Base-by-base conservation (phyloP, 2,797 vertebrate species). In the Onychomys leucogaster region DNA sequence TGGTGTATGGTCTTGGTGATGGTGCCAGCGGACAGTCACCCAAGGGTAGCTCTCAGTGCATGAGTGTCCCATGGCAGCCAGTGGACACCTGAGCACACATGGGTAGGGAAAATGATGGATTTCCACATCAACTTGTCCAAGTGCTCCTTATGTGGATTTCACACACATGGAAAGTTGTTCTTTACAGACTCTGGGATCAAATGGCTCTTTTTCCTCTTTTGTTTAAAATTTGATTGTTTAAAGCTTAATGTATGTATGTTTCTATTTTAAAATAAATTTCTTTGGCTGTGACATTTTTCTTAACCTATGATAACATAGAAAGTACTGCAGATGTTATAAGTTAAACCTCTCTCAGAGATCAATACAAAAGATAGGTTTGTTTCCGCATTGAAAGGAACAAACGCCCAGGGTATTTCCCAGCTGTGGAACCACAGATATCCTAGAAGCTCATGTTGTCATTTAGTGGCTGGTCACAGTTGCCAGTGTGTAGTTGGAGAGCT, bases 241-340 rank as follows among this genome's bases (percentile, higher is more conserved):
- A 95, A 96, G 75, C 90, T 94, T 95, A 89, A 94, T 52, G 93
- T 96, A 89, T 76, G 96, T 97, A 90, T 81, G 96, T 97, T 97
- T 97, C 85, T 97, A 96, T 97, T 97, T 98, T 97, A 95, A 97
- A 98, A 97, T 98, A 97, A 98, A 97, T 96, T 94, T 96, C 92
- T 96, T 89, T 96, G 96, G 92, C 95, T 89, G 90, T 96, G 73
- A 92, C 2, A 2, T 46, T 81, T 90, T 65, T 89, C 43, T 91
- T 77, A 83, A 73, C 5, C 81, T 89, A 34, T 55, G 57, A 10
- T 52, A 32, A 84, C 10, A 32, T 63, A 75, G 59, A 17, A 94
- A 63, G 43, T 73, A 13, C 34, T 55, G 52, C 11, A 23, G 52
- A 61, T 81, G 23, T 73, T 71, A 7, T 43, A 81, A 2, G 2